Evolutionary conservation across 2,888 invertebrate species (phyloP).

Genomic region (Leptopterna dolabrata): DNA sequence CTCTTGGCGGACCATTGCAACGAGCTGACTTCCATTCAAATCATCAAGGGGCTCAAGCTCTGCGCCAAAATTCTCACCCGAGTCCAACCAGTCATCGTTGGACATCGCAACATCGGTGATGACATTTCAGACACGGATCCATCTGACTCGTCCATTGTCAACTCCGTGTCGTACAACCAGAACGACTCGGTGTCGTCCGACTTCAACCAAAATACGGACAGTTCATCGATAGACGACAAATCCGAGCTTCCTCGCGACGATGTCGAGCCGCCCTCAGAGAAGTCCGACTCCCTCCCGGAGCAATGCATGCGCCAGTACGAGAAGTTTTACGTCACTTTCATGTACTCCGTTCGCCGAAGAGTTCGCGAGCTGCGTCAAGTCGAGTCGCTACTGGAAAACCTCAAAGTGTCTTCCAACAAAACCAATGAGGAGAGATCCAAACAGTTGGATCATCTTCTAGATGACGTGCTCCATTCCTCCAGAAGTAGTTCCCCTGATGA

Average conservation of each 20-base stretch:
- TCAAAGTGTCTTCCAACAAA: constrained; percentile 38
- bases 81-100: constrained; percentile 73
- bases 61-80: constrained; percentile 80
- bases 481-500: background rate
- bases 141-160: constrained; percentile 37
- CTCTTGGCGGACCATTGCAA: constrained; percentile 73
- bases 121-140: constrained; percentile 44
- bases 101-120: constrained; percentile 34
- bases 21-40: constrained; percentile 72
- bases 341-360: constrained; percentile 62
- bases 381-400: constrained; percentile 58
- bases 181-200: constrained; percentile 35
- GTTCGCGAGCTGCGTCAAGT: constrained; percentile 62
- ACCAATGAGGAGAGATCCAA: constrained; percentile 61
- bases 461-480: constrained; percentile 60
- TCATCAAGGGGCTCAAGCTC: constrained; percentile 75
- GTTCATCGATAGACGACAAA: constrained; percentile 56
- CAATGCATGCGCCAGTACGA: constrained; percentile 73
- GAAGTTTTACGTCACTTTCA: constrained; percentile 64
- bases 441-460: constrained; percentile 67
- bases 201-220: constrained; percentile 48
- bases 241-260: constrained; percentile 45
- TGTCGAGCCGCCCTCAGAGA: constrained; percentile 23
- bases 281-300: constrained; percentile 66
- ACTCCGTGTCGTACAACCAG: constrained; percentile 31